A percentile compares a stretch with the other conserved stretches of the same genome.
Conservation (phyloP, 2,888 invertebrate genomes). For the Euphydryas editha region DNA sequence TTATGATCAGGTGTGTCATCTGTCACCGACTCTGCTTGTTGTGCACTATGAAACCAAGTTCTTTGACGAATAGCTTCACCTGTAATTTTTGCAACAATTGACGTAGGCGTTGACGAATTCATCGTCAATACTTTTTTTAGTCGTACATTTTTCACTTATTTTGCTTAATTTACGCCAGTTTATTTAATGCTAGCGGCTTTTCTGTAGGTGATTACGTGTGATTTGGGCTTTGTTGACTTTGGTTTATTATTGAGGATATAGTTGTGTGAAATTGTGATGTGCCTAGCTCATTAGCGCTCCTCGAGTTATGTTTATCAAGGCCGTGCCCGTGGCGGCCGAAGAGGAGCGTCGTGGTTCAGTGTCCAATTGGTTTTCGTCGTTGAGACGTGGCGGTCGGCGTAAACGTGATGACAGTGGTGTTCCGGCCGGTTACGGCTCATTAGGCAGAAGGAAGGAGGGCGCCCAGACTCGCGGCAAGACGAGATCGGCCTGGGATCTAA, state of each 20-base stretch:
- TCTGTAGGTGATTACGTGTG: constrained; percentile 57
- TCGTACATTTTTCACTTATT: constrained; percentile 72
- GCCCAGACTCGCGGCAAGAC: constrained; percentile 76
- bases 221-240: constrained; percentile 65
- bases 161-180: constrained; percentile 65
- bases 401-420: constrained; percentile 72
- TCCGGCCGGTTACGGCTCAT: constrained; percentile 77
- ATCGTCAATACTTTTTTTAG: constrained; percentile 59
- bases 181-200: constrained; percentile 64
- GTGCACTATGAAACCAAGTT: constrained; percentile 58
- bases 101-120: constrained; percentile 51
- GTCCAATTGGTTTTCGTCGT: constrained; percentile 91
- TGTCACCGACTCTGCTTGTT: constrained; percentile 60
- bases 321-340: constrained; percentile 74
- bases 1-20: constrained; percentile 79
- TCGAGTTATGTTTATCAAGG: constrained; percentile 82
- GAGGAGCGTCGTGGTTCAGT: constrained; percentile 87
- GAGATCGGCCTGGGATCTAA: constrained; percentile 85
- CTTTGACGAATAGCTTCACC: constrained; percentile 69
- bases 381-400: constrained; percentile 85
- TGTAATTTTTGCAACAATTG: constrained; percentile 61
- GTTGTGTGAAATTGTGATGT: constrained; percentile 69
- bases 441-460: constrained; percentile 79
- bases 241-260: constrained; percentile 58
- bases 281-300: constrained; percentile 64